Base-by-base conservation (phyloP, 2,888 invertebrate genomes). In the Stenurella melanura region DNA sequence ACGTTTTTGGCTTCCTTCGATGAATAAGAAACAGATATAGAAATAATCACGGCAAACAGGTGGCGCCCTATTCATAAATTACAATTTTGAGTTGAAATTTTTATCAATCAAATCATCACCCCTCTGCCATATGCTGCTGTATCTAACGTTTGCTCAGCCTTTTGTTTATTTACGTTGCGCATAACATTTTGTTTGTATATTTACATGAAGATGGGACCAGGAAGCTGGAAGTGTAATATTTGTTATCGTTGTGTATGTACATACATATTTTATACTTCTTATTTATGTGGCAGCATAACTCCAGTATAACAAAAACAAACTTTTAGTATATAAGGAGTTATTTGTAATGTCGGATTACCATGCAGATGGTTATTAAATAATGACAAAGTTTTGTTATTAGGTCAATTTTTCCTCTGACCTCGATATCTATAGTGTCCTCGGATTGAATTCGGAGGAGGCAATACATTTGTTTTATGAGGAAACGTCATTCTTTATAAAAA, bases 111-210 rank as follows among this genome's bases (percentile, higher is more conserved):
- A 11, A n/a, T 70, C 70, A 70, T 60, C 70, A 19, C 60, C 60
- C 50, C 70, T 70, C 42, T 19, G 42, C 70, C 70, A 70, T 70
- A 70, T 70, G 70, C 60, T 69, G 34, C 69, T 60, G 21, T 15
- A 38, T 60, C n/a, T 70, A 42, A 42, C 42, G 50, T 42, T 70
- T 26, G 50, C 50, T 6, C n/a, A 4, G n/a, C 12, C 50, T 17
- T 56, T 56, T 70, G 70, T 70, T 60, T 70, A 60, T 70, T 70
- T 70, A 42, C 15, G 60, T 70, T 60, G 21, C 21, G 21, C 18
- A 19, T 58, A 38, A 21, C 50, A 34, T n/a, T 56, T 69, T 69
- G 57, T 69, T 69, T 69, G 42, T 70, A 19, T 70, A 50, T 70
- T 19, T 60, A 21, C 38, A 30, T 34, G 12, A n/a, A 12, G 34